Evolutionary conservation across 2,888 invertebrate species (phyloP), one percentile per base, ranked within the genome.

Genomic region (Xanthia icteritia): DNA sequence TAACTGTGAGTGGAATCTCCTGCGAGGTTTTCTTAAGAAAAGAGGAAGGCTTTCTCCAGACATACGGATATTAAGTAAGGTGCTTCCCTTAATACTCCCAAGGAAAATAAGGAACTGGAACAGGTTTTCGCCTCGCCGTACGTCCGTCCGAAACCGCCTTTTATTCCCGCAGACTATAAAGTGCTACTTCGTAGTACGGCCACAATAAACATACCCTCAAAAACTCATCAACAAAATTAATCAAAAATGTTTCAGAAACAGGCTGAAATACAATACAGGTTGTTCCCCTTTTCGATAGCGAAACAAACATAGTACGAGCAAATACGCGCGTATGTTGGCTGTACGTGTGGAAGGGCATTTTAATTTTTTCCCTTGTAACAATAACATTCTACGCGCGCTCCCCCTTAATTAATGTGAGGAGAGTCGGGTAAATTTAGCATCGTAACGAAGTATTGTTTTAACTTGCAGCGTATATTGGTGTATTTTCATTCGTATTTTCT

Each of bases 361-460:
- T 63, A 83, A 81, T 85, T 87, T 87, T 86, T 87, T 79, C 69
- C 74, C 77, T 66, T 79, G 77, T 75, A 79, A 84, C 88, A 82
- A 84, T 82, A 83, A 85, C 79, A 81, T 83, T 86, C 77, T 77
- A 75, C 77, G 77, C 75, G 76, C 80, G 73, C 76, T 84, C 75
- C 79, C 81, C 84, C 83, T 85, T 86, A 88, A 87, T 87, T 82
- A 88, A 86, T 81, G 65, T 80, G 79, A 87, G 70, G 71, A 78
- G 80, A 78, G 68, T 75, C 77, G 81, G 73, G 73, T 80, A 79
- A 79, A 76, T 86, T 82, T 78, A 71, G 75, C 83, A 81, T 77
- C 67, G 83, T 87, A 83, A 87, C 86, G 83, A 88, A 87, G 89
- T 86, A 87, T 87, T 88, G 85, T 88, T 89, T 85, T 77, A 76